A percentile compares a stretch with the other conserved stretches of the same genome.
phyloP scores from a whole-genome alignment of 2,888 invertebrate genomes.

The Sinhomidia bicolor region DNA sequence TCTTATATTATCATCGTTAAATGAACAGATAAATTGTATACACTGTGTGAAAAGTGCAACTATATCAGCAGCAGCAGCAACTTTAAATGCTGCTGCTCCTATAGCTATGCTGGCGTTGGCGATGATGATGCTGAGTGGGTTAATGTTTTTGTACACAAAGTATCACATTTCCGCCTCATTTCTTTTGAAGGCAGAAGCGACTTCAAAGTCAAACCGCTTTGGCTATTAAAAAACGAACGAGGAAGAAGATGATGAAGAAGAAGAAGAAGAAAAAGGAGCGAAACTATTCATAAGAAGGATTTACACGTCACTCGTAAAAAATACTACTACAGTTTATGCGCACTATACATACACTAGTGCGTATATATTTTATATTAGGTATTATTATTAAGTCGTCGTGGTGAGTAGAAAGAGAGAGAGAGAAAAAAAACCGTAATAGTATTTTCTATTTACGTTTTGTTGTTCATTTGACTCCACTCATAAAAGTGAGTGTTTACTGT shows the following conservation, averaged over 20 bases:
- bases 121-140: background rate
- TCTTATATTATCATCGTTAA: background rate
- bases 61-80: no score
- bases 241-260: no score
- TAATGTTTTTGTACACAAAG: background rate
- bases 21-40: background rate
- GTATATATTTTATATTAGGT: no score
- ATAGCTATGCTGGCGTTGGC: no score
- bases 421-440: no score
- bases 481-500: background rate
- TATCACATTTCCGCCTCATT: conserved; percentile 39
- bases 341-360: no score
- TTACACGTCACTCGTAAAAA: conserved; percentile 9
- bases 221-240: background rate
- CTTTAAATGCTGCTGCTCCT: no score
- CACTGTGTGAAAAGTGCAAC: background rate
- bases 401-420: no score
- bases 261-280: no score
- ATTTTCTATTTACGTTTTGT: no score
- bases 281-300: background rate
- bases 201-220: conserved; percentile 49
- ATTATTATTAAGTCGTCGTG: no score
- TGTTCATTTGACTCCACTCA: background rate
- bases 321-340: background rate
- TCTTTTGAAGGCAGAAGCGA: background rate